Conservation (phyloP, 2,113 vertebrate genomes). For the Thunnus maccoyii region DNA sequence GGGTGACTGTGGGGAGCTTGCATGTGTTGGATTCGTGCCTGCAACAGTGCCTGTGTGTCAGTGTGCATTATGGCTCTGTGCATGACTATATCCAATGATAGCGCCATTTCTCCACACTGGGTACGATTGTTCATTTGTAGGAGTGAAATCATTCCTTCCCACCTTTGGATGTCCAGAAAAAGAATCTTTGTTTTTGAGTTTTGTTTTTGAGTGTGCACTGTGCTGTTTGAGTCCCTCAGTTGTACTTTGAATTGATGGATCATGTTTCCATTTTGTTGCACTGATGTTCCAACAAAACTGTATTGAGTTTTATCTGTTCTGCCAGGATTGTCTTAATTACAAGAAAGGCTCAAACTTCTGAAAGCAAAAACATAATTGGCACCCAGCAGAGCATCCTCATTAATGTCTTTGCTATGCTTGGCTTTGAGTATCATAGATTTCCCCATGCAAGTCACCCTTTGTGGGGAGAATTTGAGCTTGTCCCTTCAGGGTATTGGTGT, state of each 20-base stretch:
- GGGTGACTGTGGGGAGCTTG: slow-evolving; percentile 52
- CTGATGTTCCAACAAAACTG: slow-evolving; percentile 30
- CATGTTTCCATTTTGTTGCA: slow-evolving; percentile 36
- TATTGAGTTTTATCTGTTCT: slow-evolving; percentile 15
- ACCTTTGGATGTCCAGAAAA: slow-evolving; percentile 38
- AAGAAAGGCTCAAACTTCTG: slow-evolving; percentile 44
- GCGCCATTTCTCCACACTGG: slow-evolving; percentile 39
- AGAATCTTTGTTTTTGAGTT: slow-evolving; percentile 27
- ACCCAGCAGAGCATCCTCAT: slow-evolving; percentile 54
- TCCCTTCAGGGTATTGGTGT: slow-evolving; percentile 36
- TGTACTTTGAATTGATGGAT: slow-evolving; percentile 36
- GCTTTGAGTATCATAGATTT: slow-evolving; percentile 33
- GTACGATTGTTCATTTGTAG: slow-evolving; percentile 54
- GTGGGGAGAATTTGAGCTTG: slow-evolving; percentile 24
- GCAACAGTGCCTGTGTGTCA: slow-evolving; percentile 60
- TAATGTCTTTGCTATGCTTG: slow-evolving; percentile 35
- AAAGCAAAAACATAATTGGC: slow-evolving; percentile 57
- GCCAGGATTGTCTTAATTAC: slow-evolving; percentile 47
- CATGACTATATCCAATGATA: slow-evolving; percentile 63
- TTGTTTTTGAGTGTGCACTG: slow-evolving; percentile 35
- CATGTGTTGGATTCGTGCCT: slow-evolving; percentile 68
- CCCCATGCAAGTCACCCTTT: slow-evolving; percentile 15
- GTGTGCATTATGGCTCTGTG: slow-evolving; percentile 59
- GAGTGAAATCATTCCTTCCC: slow-evolving; percentile 29
- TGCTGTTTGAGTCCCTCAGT: slow-evolving; percentile 51